Evolutionary conservation across 2,797 vertebrate species (phyloP).

Genomic region (Esox masquinongy): DNA sequence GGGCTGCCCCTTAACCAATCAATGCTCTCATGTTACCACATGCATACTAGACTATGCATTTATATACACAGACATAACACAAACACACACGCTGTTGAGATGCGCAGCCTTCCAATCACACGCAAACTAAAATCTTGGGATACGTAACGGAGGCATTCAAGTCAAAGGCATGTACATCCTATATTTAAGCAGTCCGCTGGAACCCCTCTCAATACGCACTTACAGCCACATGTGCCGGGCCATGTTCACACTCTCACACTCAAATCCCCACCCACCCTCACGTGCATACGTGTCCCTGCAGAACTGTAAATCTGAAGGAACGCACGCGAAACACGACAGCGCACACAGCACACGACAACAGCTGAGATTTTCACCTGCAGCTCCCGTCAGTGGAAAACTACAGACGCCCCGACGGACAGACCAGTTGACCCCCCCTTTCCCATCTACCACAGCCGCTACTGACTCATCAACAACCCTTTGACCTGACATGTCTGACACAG

Average conservation of each 20-base stretch:
- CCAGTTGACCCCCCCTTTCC: not conserved
- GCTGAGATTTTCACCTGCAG: not conserved
- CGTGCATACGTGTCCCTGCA: slow-evolving; percentile 26
- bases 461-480: slow-evolving; percentile 50
- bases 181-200: slow-evolving; percentile 68
- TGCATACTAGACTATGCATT: not conserved
- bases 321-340: slow-evolving; percentile 5
- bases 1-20: slow-evolving; percentile 25
- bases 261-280: slow-evolving; percentile 39
- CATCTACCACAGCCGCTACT: not conserved
- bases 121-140: not conserved
- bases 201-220: slow-evolving; percentile 53
- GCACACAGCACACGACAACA: not conserved
- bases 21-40: slow-evolving; percentile 37
- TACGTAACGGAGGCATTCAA: not conserved
- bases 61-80: not conserved
- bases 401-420: slow-evolving; percentile 44
- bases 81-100: not conserved
- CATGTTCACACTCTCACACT: slow-evolving; percentile 52
- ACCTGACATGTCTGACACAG: slow-evolving; percentile 65
- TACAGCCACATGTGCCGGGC: slow-evolving; percentile 63
- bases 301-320: slow-evolving; percentile 20
- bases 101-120: slow-evolving; percentile 5
- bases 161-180: slow-evolving; percentile 18
- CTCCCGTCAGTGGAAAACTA: not conserved